Evolutionary conservation across 2,113 vertebrate genomes (phyloP), one percentile per base, ranked within the genome.

Genomic region (Carassius auratus): DNA sequence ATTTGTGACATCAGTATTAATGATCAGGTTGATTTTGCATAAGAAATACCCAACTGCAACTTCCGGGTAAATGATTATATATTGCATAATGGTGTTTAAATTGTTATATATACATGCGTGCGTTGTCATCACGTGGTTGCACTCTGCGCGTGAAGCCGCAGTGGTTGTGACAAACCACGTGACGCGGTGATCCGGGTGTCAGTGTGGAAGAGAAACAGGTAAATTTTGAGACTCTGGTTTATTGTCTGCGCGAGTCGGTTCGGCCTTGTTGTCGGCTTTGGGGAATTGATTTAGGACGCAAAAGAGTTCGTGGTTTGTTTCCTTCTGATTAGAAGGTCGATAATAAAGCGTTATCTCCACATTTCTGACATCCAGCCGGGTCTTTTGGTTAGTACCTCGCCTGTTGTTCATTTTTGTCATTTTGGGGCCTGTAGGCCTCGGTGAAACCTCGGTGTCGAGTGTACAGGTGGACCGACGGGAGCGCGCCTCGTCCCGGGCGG

Each of bases 181-280:
- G 95, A 95, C 94, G 77, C 91, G 83, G 90, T 90, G 90, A 90
- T 93, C 92, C 77, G 94, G 94, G 96, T 95, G 96, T 96, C 96
- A 97, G 96, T 97, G 96, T 96, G 96, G 95, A 95, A 95, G 93
- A 96, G 96, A 96, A 96, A 95, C 96, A 97, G 97, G 97, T 97
- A 97, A 95, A 96, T 95, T 96, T 95, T 91, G 94, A 91, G 88
- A 89, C 89, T 92, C 89, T 91, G 87, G 90, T 87, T 93, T 94
- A 92, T 94, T 93, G 92, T 93, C 90, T 90, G 90, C 91, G 90
- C 92, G 91, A 92, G 91, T 93, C 90, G 90, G 89, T 81, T 93
- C 91, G 88, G 84, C 91, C 76, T 91, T 89, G 90, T 90, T 83
- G 42, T 88, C 86, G 68, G 84, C 84, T 91, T 66, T 87, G 71